Base-by-base conservation (phyloP, 2,888 invertebrate genomes). In the Patella ulyssiponensis region DNA sequence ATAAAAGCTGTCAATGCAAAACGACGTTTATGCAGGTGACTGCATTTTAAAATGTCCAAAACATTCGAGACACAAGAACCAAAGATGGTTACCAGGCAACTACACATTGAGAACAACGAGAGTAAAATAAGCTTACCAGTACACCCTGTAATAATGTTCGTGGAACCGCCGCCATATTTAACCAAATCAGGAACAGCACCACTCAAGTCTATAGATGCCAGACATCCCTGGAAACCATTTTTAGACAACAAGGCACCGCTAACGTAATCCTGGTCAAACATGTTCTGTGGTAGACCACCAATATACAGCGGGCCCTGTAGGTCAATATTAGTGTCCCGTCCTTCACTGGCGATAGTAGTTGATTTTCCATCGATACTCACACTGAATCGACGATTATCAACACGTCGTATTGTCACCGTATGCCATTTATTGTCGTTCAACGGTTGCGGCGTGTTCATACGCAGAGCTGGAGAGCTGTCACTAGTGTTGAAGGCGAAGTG, bases 221-320 rank as follows among this genome's bases (percentile, higher is more conserved):
- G 54, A 77, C 91, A 91, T 7, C 91, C 91, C 44, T 86, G 81
- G 81, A 89, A 91, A 11, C 91, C 90, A 33, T 84, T 83, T n/a
- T 83, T 80, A 0, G 90, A 90, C n/a, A 82, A 77, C 12, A 90
- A 79, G 9, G 82, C 79, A 7, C 75, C 79, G 44, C 73, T 81
- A 12, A 88, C 79, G 11, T 79, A 74, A 3, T 77, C 77, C 23
- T 82, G 80, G 9, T 76, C 78, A 71, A 86, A 86, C 81, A 88
- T 80, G 7, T 77, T 78, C 2, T 81, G 75, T 2, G 90, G 88
- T 33, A 89, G 71, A 1, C 91, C 90, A n/a, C 90, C 83, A 53
- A 83, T 77, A 71, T 80, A 84, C 12, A 84, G 74, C 12, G 79
- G 77, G 53, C 79, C 86, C 79, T 74, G 71, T 17, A 88, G 75